Evolutionary conservation across 2,888 invertebrate genomes (phyloP).

Genomic region (Leptopterna dolabrata): DNA sequence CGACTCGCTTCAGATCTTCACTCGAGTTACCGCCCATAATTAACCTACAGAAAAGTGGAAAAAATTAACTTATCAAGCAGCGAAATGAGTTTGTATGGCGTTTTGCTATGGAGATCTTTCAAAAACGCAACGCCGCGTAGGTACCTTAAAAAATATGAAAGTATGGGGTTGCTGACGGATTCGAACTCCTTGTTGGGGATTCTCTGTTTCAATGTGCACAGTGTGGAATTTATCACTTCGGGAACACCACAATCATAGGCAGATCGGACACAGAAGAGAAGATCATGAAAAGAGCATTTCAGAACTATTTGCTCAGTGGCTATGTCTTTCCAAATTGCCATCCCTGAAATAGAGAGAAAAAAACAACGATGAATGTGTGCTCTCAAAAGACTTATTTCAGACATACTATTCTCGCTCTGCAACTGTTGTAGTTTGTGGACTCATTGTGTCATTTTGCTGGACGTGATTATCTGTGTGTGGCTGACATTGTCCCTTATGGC

Average conservation of each 20-base stretch:
- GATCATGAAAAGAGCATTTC: constrained; percentile 51
- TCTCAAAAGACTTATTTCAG: too few species aligned
- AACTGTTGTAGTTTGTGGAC: too few species aligned
- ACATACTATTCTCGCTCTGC: too few species aligned
- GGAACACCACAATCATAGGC: constrained; percentile 42
- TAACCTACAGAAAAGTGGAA: background rate
- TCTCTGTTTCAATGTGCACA: constrained; percentile 37
- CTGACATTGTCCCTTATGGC: too few species aligned
- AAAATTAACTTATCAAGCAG: too few species aligned
- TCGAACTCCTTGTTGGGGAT: constrained; percentile 54
- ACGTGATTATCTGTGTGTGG: too few species aligned
- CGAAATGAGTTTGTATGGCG: too few species aligned
- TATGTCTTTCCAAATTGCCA: constrained; percentile 54
- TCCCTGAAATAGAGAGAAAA: background rate
- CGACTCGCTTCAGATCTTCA: constrained; percentile 31
- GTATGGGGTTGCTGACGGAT: constrained; percentile 52
- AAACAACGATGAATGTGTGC: background rate
- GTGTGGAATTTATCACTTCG: constrained; percentile 54
- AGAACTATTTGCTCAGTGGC: constrained; percentile 48
- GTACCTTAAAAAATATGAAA: constrained; percentile 41
- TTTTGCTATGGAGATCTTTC: too few species aligned
- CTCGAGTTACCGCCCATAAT: constrained; percentile 4
- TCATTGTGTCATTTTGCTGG: too few species aligned
- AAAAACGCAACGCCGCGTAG: too few species aligned
- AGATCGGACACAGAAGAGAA: constrained; percentile 45